Conservation (phyloP, 2,888 invertebrate genomes). For the Machimus rusticus region DNA sequence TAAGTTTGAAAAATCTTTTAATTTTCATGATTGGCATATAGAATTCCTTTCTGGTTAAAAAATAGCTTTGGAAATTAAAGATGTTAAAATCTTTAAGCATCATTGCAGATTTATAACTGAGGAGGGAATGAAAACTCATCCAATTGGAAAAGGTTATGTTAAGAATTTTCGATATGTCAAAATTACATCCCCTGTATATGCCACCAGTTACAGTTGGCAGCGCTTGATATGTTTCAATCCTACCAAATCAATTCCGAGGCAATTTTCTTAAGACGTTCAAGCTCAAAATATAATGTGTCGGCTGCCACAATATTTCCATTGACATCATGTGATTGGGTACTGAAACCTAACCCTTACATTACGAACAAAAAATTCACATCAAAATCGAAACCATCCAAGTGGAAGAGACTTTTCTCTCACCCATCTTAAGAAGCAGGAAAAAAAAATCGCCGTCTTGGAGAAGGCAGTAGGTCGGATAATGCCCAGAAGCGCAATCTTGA, state of each 20-base stretch:
- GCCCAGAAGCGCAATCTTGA: neutral
- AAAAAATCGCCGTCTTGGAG: neutral
- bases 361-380: slow-evolving; percentile 9
- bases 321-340: neutral
- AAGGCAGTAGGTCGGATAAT: neutral
- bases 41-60: neutral
- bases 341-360: neutral
- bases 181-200: neutral
- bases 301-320: neutral
- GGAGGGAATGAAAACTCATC: neutral
- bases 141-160: neutral
- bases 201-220: neutral
- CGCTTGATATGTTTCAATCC: neutral
- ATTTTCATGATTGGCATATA: too few species aligned
- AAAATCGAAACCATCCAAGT: neutral
- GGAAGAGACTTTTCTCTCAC: neutral
- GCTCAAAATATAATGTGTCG: neutral
- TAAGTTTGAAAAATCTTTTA: neutral
- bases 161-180: neutral
- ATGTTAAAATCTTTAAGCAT: neutral
- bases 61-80: neutral
- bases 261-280: neutral
- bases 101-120: neutral
- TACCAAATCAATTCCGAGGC: neutral
- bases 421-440: neutral